Base-by-base conservation (phyloP, 2,888 invertebrate species). In the Lamproptera curius region DNA sequence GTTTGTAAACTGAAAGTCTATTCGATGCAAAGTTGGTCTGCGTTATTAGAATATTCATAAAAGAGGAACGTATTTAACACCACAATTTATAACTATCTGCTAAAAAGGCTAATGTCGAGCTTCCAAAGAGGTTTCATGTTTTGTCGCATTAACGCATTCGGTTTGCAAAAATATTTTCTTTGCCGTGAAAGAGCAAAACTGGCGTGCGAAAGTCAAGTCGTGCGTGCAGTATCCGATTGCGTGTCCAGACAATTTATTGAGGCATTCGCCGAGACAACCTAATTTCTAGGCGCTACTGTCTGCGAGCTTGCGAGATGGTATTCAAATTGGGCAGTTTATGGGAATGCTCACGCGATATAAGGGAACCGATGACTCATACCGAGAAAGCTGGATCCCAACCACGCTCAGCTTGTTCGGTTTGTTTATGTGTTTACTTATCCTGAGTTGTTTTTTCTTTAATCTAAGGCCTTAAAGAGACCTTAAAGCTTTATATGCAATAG, bases 281-380 rank as follows among this genome's bases (percentile, higher is more conserved):
- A 70, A 77, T 75, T 73, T 65, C 67, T 63, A 68, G 69, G 62
- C 53, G 81, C 85, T 82, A 76, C 84, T 67, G 83, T 76, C 80
- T 82, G 79, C 73, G 67, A 73, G 72, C 70, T 69, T 71, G 68
- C 63, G 52, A 61, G 59, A 52, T 61, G 60, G 57, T 54, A 65
- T 67, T 61, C 62, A 68, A 72, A 74, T 74, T 71, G 57, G 57
- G 52, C 46, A 55, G 58, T 61, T 67, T 63, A 74, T 78, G 70
- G 67, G 60, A 57, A 58, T 56, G 53, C 41, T 57, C 79, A 82
- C 77, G 81, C 78, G 60, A 76, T 39, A 20, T 37, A 28, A 23
- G 40, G 26, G 38, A 41, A 42, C 20, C 15, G 28, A 36, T 49
- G 48, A 49, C 14, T 49, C 31, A 40, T 38, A 20, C 9, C 28